Conservation (phyloP, 2,113 vertebrate species). For the Eclectus roratus region DNA sequence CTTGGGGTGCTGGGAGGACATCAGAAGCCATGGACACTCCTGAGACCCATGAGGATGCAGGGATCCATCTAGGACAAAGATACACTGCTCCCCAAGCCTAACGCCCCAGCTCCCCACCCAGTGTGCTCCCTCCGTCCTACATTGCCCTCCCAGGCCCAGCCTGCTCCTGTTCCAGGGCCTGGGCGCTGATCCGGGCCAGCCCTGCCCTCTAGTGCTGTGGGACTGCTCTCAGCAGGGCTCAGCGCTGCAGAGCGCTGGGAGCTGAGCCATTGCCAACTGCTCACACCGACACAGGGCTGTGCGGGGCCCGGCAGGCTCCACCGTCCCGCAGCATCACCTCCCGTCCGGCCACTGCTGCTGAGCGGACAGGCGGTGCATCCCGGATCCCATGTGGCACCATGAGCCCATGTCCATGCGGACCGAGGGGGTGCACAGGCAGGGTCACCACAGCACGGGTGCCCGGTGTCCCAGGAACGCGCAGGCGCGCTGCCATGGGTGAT, state of each 20-base stretch:
- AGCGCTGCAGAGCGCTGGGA: not conserved
- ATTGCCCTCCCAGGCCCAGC: not conserved
- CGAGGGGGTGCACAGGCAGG: fast-evolving
- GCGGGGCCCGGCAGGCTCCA: not conserved
- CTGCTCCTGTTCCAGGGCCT: not conserved
- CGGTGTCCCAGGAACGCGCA: not conserved
- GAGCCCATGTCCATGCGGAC: fast-evolving
- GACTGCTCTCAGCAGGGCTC: not conserved
- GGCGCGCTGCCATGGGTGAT: fast-evolving
- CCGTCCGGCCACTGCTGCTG: fast-evolving
- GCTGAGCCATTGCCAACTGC: not conserved
- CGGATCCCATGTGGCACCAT: not conserved
- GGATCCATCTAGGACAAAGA: not conserved
- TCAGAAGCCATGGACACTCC: fast-evolving
- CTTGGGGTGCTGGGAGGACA: not conserved
- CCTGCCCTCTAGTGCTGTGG: not conserved
- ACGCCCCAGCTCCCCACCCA: fast-evolving
- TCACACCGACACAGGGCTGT: fast-evolving
- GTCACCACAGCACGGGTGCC: not conserved
- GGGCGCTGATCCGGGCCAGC: not conserved
- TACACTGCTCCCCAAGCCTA: fast-evolving
- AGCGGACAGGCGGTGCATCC: fast-evolving
- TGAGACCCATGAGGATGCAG: not conserved
- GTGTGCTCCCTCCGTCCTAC: fast-evolving
- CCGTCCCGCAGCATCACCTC: fast-evolving